Evolutionary conservation across 2,888 invertebrate genomes (phyloP).

Genomic region (Graphium colonna): DNA sequence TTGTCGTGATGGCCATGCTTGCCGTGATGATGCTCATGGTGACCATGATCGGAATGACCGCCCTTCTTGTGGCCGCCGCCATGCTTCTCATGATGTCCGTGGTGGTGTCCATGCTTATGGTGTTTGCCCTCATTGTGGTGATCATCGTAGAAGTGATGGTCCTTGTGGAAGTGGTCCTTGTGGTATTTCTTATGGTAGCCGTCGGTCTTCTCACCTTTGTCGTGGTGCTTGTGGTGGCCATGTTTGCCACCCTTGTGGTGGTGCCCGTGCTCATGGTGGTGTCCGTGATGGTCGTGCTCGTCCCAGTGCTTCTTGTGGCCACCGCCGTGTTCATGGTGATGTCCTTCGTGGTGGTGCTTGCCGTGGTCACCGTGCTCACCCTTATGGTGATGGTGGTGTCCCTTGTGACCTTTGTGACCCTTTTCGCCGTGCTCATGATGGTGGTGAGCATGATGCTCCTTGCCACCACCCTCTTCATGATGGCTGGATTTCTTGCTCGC

Average conservation of each 20-base stretch:
- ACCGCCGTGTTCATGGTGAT: constrained; percentile 67
- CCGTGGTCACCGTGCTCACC: constrained; percentile 68
- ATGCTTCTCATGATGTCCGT: constrained; percentile 66
- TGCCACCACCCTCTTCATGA: constrained; percentile 65
- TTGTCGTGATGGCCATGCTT: constrained; percentile 71
- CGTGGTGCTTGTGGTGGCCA: constrained; percentile 67
- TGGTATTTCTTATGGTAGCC: constrained; percentile 74
- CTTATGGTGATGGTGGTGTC: constrained; percentile 72
- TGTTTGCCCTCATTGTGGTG: constrained; percentile 72
- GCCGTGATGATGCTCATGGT: constrained; percentile 70
- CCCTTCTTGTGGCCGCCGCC: constrained; percentile 73
- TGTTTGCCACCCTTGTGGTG: constrained; percentile 72
- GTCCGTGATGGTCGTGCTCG: constrained; percentile 64
- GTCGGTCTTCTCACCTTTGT: constrained; percentile 67
- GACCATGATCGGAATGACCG: constrained; percentile 65
- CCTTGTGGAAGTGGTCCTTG: constrained; percentile 71
- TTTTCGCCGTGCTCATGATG: constrained; percentile 68
- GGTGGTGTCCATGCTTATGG: constrained; percentile 69
- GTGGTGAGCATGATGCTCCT: constrained; percentile 67
- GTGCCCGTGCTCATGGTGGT: constrained; percentile 69
- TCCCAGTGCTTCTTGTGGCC: constrained; percentile 70
- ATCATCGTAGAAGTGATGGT: constrained; percentile 74
- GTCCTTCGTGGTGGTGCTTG: constrained; percentile 65
- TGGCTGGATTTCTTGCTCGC: constrained; percentile 59
- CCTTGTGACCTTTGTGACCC: constrained; percentile 70